Conservation (phyloP, 2,797 vertebrate genomes). For the Vultur gryphus region DNA sequence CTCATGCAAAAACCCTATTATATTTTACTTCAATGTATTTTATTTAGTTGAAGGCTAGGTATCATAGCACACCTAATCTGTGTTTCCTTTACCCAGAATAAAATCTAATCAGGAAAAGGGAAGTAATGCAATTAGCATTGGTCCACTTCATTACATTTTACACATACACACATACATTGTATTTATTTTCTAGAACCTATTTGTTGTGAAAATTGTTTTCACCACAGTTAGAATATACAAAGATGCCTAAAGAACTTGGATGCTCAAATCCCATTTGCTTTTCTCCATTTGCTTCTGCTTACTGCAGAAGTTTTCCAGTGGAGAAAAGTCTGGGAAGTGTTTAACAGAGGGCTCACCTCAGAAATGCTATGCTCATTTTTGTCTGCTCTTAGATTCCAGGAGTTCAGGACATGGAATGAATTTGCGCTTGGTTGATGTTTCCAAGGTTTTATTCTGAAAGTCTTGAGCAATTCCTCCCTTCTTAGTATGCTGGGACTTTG, state of each 20-base stretch:
- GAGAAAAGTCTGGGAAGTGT: constrained; percentile 12
- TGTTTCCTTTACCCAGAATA: constrained; percentile 4
- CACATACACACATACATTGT: not conserved
- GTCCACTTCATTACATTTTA: not conserved
- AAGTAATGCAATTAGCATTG: not conserved
- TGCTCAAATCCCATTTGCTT: not conserved
- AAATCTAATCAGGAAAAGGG: not conserved
- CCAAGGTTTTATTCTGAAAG: not conserved
- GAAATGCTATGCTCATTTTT: not conserved
- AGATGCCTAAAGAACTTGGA: not conserved
- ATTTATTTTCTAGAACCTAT: not conserved
- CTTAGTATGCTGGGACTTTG: not conserved
- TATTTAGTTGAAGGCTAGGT: not conserved
- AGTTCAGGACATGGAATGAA: not conserved
- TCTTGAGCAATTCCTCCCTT: not conserved
- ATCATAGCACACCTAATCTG: not conserved
- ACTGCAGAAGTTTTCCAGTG: not conserved
- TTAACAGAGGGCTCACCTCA: constrained; percentile 19
- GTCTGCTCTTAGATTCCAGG: not conserved
- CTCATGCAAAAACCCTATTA: not conserved
- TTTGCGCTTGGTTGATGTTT: not conserved
- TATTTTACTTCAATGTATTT: not conserved
- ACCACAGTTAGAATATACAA: not conserved
- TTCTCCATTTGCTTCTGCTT: constrained; percentile 23
- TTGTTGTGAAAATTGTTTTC: not conserved